Evolutionary conservation across 2,888 invertebrate genomes (phyloP), one percentile per base, ranked within the genome.

Genomic region (Eumacrocentrus americanus): DNA sequence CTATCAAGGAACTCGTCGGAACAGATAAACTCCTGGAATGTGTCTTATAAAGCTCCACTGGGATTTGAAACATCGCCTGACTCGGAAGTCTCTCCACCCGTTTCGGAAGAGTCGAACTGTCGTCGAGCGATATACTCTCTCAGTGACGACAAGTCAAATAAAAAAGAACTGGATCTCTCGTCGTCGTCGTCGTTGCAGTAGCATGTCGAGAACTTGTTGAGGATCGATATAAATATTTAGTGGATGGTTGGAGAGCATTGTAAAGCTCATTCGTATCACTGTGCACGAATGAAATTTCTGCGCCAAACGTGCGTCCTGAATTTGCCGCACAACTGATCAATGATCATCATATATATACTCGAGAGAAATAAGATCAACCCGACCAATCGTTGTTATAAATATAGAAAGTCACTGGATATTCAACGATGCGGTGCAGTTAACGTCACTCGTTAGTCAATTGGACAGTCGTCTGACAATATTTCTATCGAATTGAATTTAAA

Each of bases 211-310:
- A 64, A 65, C 53, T 61, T 60, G 53, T 63, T 63, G 54, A 50
- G 60, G 58, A 63, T 64, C 58, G 66, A 62, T 60, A 67, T 67
- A 66, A 66, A 67, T 67, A 67, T 67, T 67, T 67, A 66, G n/a
- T n/a, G n/a, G n/a, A n/a, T n/a, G n/a, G n/a, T n/a, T n/a, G n/a
- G n/a, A n/a, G n/a, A n/a, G n/a, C n/a, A n/a, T n/a, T n/a, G n/a
- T n/a, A 58, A 64, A 54, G 60, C 37, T 37, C 53, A 50, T 50
- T 37, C 9, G 9, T 29, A 29, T 29, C 29, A 29, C n/a, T n/a
- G n/a, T n/a, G n/a, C n/a, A n/a, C n/a, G n/a, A n/a, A n/a, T n/a
- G n/a, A n/a, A n/a, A n/a, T n/a, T n/a, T n/a, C 11, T 42, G n/a
- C 11, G 20, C 20, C 1, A 7, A 42, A 42, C 20, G 7, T 42